Evolutionary conservation across 2,113 vertebrate species (phyloP), one percentile per base, ranked within the genome.

Genomic region (Megaceryle torquata): DNA sequence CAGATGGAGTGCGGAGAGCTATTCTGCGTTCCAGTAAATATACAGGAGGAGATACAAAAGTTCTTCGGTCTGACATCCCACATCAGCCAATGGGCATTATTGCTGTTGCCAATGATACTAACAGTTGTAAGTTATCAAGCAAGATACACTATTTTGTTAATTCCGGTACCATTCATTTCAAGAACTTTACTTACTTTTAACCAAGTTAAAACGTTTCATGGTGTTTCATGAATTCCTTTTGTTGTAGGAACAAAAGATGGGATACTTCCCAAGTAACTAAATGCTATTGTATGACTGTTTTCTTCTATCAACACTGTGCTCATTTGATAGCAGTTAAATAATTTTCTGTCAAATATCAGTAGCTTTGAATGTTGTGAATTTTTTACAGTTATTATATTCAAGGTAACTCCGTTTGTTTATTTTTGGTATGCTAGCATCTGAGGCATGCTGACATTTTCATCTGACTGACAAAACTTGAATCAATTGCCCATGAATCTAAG

Each of bases 1-100:
- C 99, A 17, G 99, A 99, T 78, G 99, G 99, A 97, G 98, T 99
- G 59, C 98, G 98, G 82, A 98, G 99, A 97, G 98, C 99, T 71
- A 99, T 99, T 92, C 97, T 99, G 65, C 98, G 99, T 24, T 98
- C 99, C 82, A 99, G 99, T 96, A 99, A 99, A 91, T 99, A 99
- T 92, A 99, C 99, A 3, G 99, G 99, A 54, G 98, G 98, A 29
- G 99, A 99, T 68, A 99, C 99, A 71, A 99, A 99, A 91, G 97
- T 99, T 9, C 99, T 99, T 17, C 98, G 99, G 80, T 99, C 99
- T 16, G 99, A 99, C 63, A 99, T 99, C 78, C 99, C 99, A 1
- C 99, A 99, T 96, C 99, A 99, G 77, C 99, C 99, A 15, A 99
- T 99, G 99, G 99, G 99, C 57, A 99, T 99, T 64, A 98, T 99